phyloP scores from a whole-genome alignment of 2,113 vertebrate species.

The Lathamus discolor region DNA sequence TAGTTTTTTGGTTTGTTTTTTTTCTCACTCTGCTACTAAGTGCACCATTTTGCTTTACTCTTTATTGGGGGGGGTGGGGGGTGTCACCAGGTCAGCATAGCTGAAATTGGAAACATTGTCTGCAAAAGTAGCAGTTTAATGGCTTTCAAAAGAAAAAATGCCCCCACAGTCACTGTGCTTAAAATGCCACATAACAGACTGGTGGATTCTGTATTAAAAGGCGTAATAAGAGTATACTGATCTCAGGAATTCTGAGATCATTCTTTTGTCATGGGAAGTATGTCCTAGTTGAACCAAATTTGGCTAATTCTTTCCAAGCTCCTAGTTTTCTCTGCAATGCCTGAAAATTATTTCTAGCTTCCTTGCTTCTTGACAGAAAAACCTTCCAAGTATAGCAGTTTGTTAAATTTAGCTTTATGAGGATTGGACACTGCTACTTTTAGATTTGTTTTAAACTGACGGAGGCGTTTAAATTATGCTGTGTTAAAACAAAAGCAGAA shows the following conservation, averaged over 20 bases:
- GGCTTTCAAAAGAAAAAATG: background rate
- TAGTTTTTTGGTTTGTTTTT: background rate
- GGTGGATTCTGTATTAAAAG: background rate
- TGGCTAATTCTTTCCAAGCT: background rate
- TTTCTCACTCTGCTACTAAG: background rate
- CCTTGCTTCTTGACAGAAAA: background rate
- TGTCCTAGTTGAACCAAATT: background rate
- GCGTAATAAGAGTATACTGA: background rate
- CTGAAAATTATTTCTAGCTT: background rate
- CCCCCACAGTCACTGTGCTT: background rate
- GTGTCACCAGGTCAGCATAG: background rate
- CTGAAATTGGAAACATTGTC: background rate
- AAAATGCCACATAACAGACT: background rate
- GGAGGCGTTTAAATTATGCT: background rate
- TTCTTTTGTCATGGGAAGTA: background rate
- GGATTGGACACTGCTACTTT: background rate
- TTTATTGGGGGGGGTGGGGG: background rate
- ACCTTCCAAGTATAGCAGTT: background rate
- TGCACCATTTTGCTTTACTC: background rate
- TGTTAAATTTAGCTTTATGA: background rate
- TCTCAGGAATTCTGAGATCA: background rate
- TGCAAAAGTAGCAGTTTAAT: background rate
- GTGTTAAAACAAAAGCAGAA: slow-evolving; percentile 25
- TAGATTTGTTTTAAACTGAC: background rate
- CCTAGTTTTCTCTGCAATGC: background rate